Evolutionary conservation across 2,888 invertebrate genomes (phyloP).

Genomic region (Allygus modestus): DNA sequence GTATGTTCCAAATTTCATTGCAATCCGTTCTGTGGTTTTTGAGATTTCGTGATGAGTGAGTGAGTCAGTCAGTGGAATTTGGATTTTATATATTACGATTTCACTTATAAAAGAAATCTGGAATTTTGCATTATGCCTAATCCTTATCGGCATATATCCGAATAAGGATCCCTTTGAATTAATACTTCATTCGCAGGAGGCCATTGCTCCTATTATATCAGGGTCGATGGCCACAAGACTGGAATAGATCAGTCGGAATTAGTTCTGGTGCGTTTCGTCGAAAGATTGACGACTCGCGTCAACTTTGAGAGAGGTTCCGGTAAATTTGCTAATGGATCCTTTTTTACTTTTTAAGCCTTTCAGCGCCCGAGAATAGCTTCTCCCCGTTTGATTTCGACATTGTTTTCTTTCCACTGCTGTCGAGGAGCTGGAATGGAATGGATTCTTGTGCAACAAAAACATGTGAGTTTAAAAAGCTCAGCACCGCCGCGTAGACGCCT

Average conservation of each 20-base stretch:
- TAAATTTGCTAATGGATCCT: constrained; percentile 27
- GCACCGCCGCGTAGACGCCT: neutral
- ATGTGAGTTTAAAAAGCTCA: neutral
- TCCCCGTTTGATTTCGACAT: neutral
- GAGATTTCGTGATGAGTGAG: no score
- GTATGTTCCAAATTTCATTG: no score
- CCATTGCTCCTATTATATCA: no score
- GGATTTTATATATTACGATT: no score
- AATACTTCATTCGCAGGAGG: no score
- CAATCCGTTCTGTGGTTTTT: no score
- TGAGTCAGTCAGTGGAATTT: no score
- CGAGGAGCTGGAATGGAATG: neutral
- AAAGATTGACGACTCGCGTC: neutral
- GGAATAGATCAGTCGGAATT: constrained; percentile 3
- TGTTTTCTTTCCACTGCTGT: neutral
- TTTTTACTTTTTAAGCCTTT: neutral
- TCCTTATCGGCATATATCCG: no score
- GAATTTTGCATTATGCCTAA: no score
- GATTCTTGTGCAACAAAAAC: neutral
- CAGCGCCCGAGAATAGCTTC: neutral
- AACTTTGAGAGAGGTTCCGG: neutral
- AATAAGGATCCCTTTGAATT: no score
- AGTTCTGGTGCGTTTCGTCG: neutral
- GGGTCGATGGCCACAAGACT: neutral
- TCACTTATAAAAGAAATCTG: no score